Conservation (phyloP, 2,797 vertebrate species). For the Ficedula albicollis region DNA sequence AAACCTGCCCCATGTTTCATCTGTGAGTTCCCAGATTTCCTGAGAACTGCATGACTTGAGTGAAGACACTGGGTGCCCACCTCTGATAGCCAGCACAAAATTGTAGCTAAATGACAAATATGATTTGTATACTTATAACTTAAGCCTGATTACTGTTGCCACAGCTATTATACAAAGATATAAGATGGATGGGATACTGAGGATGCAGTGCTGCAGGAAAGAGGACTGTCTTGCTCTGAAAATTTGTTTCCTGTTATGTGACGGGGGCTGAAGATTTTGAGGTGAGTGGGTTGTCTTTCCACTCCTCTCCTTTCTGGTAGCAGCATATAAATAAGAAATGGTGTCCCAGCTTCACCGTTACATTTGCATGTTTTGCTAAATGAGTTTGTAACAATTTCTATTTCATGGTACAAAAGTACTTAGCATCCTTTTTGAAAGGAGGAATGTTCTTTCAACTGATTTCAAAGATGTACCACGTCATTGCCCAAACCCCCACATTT, state of each 20-base stretch:
- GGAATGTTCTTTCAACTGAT: not conserved
- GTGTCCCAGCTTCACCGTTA: not conserved
- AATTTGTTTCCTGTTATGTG: not conserved
- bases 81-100: not conserved
- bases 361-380: not conserved
- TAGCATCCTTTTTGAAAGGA: not conserved
- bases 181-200: not conserved
- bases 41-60: not conserved
- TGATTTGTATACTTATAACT: not conserved
- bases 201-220: not conserved
- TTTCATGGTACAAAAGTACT: not conserved
- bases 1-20: not conserved
- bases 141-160: not conserved
- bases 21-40: not conserved
- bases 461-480: not conserved
- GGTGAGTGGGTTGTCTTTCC: not conserved
- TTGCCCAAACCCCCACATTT: not conserved
- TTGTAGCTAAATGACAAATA: not conserved
- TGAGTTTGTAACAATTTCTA: not conserved
- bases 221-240: not conserved
- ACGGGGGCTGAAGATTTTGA: not conserved
- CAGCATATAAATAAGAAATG: not conserved
- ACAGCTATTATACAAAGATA: not conserved
- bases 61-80: not conserved
- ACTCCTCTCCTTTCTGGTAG: not conserved